Evolutionary conservation across 2,888 invertebrate genomes (phyloP).

Genomic region (Parascotia fuliginaria): DNA sequence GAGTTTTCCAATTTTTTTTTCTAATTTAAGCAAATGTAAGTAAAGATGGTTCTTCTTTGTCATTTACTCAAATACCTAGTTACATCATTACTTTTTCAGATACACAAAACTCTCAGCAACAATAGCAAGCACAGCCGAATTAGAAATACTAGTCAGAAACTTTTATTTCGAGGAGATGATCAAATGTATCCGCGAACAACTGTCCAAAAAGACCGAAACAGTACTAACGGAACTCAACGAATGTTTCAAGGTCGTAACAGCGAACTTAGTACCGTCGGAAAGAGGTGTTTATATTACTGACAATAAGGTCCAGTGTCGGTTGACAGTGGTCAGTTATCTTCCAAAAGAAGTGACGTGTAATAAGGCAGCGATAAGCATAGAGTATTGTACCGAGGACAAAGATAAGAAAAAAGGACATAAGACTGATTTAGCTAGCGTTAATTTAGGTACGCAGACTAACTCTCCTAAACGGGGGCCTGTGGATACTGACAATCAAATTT

Average conservation of each 20-base stretch:
- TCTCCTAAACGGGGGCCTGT: conserved; percentile 66
- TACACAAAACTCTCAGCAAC: conserved; percentile 92
- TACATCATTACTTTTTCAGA: conserved; percentile 62
- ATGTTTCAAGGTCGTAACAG: conserved; percentile 84
- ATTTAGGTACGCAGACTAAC: conserved; percentile 61
- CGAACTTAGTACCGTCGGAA: conserved; percentile 84
- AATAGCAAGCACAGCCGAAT: conserved; percentile 90
- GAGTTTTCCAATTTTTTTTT: too few species aligned
- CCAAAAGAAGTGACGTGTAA: conserved; percentile 89
- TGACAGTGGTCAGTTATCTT: conserved; percentile 77
- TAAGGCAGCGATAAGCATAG: conserved; percentile 87
- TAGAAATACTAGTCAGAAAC: conserved; percentile 90
- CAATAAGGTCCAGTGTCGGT: conserved; percentile 72
- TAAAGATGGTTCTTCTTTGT: too few species aligned
- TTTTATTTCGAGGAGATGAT: conserved; percentile 94
- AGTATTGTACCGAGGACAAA: conserved; percentile 77
- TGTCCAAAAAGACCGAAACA: conserved; percentile 72
- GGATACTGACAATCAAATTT: conserved; percentile 56
- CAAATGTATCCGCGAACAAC: conserved; percentile 85
- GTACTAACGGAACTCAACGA: conserved; percentile 84
- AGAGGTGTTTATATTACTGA: conserved; percentile 78
- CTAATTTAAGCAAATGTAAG: too few species aligned
- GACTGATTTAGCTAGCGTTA: conserved; percentile 80
- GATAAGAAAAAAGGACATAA: conserved; percentile 75
- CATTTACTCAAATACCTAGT: neutral